Conservation (phyloP, 1,140 invertebrate genomes). For the Teleopsis dalmanni region DNA sequence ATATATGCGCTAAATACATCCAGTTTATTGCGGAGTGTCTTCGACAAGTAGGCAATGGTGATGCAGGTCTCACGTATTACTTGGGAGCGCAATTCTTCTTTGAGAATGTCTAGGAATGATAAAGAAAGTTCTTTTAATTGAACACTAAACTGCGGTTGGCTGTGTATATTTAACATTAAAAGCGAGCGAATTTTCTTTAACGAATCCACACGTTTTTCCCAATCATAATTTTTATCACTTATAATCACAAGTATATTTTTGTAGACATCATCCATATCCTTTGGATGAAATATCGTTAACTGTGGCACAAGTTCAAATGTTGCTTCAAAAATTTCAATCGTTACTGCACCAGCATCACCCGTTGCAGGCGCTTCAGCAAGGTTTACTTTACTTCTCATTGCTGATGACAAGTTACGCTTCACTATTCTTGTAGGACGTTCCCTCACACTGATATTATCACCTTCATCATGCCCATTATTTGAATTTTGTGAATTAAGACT, state of each 20-base stretch:
- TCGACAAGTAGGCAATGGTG: slow-evolving; percentile 84
- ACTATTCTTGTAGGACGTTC: slow-evolving; percentile 37
- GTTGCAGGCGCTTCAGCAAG: slow-evolving; percentile 23
- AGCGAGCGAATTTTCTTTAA: slow-evolving; percentile 79
- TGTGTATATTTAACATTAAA: slow-evolving; percentile 66
- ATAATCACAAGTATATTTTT: slow-evolving; percentile 67
- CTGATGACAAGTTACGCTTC: slow-evolving; percentile 23
- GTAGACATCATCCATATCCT: slow-evolving; percentile 79
- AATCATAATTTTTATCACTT: slow-evolving; percentile 75
- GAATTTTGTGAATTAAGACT: slow-evolving; percentile 12
- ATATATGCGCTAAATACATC: slow-evolving; percentile 79
- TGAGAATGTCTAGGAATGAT: slow-evolving; percentile 74
- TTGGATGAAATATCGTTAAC: slow-evolving; percentile 72
- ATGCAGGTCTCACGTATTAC: slow-evolving; percentile 86
- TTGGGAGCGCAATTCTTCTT: slow-evolving; percentile 73
- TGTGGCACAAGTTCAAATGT: slow-evolving; percentile 78
- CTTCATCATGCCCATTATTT: slow-evolving; percentile 32
- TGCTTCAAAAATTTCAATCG: slow-evolving; percentile 78
- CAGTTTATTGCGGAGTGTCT: slow-evolving; percentile 71
- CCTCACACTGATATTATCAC: slow-evolving; percentile 25
- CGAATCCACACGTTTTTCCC: slow-evolving; percentile 87
- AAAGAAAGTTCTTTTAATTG: slow-evolving; percentile 73
- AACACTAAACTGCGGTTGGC: slow-evolving; percentile 70
- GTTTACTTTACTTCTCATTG: slow-evolving; percentile 11
- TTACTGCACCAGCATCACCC: slow-evolving; percentile 71